phyloP scores from a whole-genome alignment of 2,888 invertebrate species.

The Harpalus rufipes region DNA sequence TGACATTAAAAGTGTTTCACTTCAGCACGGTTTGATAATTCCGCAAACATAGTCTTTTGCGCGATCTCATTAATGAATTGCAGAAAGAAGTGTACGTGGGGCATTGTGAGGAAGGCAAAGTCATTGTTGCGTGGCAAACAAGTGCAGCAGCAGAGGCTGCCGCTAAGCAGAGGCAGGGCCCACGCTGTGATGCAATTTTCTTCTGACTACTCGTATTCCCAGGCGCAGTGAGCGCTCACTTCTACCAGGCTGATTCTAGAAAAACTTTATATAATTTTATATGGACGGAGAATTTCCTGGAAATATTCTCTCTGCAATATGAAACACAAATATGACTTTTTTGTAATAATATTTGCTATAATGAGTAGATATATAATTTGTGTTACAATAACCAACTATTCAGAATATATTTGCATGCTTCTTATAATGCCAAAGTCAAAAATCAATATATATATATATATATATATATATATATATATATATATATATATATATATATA shows the following conservation, averaged over 20 bases:
- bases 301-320: neutral
- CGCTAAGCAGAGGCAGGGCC: neutral
- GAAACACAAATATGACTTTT: neutral
- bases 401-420: too few species aligned
- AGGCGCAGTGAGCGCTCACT: neutral
- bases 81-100: slow-evolving; percentile 19
- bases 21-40: slow-evolving; percentile 39
- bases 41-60: slow-evolving; percentile 27
- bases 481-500: too few species aligned
- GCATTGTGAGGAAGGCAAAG: slow-evolving; percentile 6
- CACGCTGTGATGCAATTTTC: slow-evolving; percentile 31
- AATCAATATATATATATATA: too few species aligned
- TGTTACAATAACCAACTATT: too few species aligned
- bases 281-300: neutral
- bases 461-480: too few species aligned
- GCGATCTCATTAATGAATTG: slow-evolving; percentile 51
- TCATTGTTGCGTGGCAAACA: slow-evolving; percentile 50
- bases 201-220: neutral
- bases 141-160: slow-evolving; percentile 1
- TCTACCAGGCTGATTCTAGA: neutral
- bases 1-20: slow-evolving; percentile 41
- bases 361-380: neutral
- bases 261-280: slow-evolving; percentile 11
- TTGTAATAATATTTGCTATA: neutral
- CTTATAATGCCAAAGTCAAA: too few species aligned